A percentile compares a stretch with the other conserved stretches of the same genome.
Evolutionary conservation across 2,113 vertebrate species (phyloP).

Genomic region (Fulmarus glacialis): DNA sequence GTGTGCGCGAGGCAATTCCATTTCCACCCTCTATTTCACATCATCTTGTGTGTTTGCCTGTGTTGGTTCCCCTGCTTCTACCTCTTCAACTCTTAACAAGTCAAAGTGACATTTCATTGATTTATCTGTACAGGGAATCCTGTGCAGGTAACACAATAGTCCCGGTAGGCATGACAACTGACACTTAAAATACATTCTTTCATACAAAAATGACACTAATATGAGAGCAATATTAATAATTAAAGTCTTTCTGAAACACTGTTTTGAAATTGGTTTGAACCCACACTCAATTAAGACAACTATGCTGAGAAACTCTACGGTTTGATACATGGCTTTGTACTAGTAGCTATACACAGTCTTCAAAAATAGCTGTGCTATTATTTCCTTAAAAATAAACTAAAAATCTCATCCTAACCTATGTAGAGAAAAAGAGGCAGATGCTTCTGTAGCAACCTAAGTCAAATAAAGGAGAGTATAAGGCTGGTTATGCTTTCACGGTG

Average conservation of each 20-base stretch:
- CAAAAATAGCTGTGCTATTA: conserved; percentile 39
- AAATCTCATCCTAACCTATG: background rate
- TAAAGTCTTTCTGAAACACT: conserved; percentile 16
- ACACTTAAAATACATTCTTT: background rate
- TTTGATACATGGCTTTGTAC: conserved; percentile 22
- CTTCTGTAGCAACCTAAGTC: background rate
- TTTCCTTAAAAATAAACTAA: conserved; percentile 44
- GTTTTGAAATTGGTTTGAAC: conserved; percentile 53
- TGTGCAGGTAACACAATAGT: background rate
- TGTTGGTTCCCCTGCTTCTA: background rate
- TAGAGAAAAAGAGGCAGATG: background rate
- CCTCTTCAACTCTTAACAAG: background rate
- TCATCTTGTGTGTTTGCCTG: background rate
- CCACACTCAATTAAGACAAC: background rate
- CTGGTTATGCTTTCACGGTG: background rate
- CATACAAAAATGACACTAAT: background rate
- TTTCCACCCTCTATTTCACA: background rate
- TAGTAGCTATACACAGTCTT: background rate
- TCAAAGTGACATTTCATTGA: background rate
- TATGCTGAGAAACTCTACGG: background rate
- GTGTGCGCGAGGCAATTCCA: background rate
- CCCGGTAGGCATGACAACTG: background rate
- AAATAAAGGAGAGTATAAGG: background rate
- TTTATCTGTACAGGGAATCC: background rate
- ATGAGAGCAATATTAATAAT: conserved; percentile 49